Evolutionary conservation across 2,888 invertebrate genomes (phyloP).

Genomic region (Stenodera caucasica): DNA sequence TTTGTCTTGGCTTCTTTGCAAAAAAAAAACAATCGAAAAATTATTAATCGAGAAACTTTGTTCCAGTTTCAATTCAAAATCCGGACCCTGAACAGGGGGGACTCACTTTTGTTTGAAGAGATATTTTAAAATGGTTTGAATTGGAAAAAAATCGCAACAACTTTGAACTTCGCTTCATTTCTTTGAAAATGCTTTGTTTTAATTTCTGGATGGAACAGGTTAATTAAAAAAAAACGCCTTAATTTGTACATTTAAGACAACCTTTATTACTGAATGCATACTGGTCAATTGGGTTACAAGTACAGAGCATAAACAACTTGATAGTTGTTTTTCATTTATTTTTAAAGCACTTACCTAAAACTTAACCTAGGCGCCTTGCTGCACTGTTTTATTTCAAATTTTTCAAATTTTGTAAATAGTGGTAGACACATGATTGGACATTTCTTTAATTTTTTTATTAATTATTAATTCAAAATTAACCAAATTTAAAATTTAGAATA

Average conservation of each 20-base stretch:
- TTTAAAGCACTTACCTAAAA: slow-evolving; percentile 58
- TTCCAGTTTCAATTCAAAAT: no score
- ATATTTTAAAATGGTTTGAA: no score
- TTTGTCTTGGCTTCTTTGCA: no score
- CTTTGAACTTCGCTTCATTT: no score
- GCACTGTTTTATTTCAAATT: slow-evolving; percentile 42
- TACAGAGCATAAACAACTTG: slow-evolving; percentile 56
- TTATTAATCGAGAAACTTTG: no score
- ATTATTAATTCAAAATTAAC: slow-evolving; percentile 37
- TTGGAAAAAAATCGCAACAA: no score
- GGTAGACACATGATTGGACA: slow-evolving; percentile 33
- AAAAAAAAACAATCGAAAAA: no score
- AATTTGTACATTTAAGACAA: slow-evolving; percentile 58
- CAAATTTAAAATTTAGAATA: slow-evolving; percentile 47
- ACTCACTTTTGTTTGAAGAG: no score
- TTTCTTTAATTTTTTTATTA: slow-evolving; percentile 31
- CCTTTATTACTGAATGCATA: slow-evolving; percentile 63
- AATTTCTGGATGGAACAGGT: no score
- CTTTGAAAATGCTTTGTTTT: no score
- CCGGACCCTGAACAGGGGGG: no score
- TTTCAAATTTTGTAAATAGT: slow-evolving; percentile 9
- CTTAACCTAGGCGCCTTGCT: slow-evolving; percentile 50
- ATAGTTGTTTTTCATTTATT: slow-evolving; percentile 44
- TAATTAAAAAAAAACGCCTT: neutral
- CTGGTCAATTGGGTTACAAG: slow-evolving; percentile 60